A percentile compares a stretch with the other conserved stretches of the same genome.
phyloP scores from a whole-genome alignment of 2,797 vertebrate genomes.

The Pyrocephalus nanus region DNA sequence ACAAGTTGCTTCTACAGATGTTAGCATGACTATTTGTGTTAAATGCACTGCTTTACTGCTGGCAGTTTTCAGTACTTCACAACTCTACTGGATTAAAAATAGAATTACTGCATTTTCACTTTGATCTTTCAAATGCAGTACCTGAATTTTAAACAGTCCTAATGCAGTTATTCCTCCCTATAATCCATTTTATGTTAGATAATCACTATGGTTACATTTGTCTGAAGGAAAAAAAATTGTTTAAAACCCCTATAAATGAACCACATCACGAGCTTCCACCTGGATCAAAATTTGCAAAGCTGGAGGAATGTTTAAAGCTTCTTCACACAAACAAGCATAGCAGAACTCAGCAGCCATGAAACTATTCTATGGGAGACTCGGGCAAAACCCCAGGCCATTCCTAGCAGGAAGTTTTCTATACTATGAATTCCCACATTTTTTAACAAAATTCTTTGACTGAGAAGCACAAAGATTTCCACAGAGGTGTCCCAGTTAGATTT shows the following conservation, averaged over 20 bases:
- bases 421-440: not conserved
- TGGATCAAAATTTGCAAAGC: constrained; percentile 10
- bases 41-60: not conserved
- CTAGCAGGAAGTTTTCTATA: not conserved
- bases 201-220: constrained; percentile 22
- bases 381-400: not conserved
- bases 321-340: not conserved
- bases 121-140: constrained; percentile 20
- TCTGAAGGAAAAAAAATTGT: not conserved
- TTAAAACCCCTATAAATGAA: not conserved
- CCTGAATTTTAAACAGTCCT: constrained; percentile 48
- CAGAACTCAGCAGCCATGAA: not conserved
- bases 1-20: not conserved
- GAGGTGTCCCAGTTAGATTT: not conserved
- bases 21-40: not conserved
- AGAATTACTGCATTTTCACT: constrained; percentile 27
- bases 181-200: constrained; percentile 10
- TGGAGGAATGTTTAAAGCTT: not conserved
- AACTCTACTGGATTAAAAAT: constrained; percentile 33
- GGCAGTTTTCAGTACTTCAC: not conserved
- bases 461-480: not conserved
- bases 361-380: not conserved
- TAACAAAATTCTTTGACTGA: not conserved
- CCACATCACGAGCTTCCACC: not conserved
- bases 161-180: constrained; percentile 12